Base-by-base conservation (phyloP, 2,797 vertebrate species). In the Eospalax fontanierii region DNA sequence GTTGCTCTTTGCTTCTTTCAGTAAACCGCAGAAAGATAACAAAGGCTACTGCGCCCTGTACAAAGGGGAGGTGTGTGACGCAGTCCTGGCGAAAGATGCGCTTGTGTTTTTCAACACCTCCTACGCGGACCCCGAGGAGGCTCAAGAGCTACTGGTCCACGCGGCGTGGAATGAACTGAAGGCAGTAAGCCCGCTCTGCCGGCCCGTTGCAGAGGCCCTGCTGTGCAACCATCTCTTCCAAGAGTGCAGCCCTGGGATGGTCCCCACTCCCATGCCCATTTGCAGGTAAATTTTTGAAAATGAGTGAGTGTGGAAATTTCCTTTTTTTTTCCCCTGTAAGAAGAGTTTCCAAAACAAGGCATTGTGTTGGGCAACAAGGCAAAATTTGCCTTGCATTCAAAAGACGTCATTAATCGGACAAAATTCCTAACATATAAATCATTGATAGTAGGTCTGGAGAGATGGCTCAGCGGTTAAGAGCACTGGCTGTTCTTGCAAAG, bases 51-150 rank as follows among this genome's bases (percentile, higher is more conserved):
- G 99, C 97, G 99, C 99, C 81, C 99, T 98, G 0, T 99, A 99
- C 97, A 98, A 98, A 90, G 99, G 99, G 76, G 99, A 99, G 21
- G 98, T 99, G 88, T 99, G 99, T 84, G 98, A 98, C 57, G 75
- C 95, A 12, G 87, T 99, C 38, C 98, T 99, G 96, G 98, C 46
- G 1, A 99, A 98, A 19, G 98, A 99, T 19, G 97, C 98, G 14
- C 98, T 99, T 96, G 99, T 99, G 95, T 99, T 99, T 98, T 99
- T 99, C 97, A 99, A 99, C 98, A 98, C 99, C 88, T 99, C 99
- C 76, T 98, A 99, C 61, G 96, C 97, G 35, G 99, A 99, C 93
- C 99, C 99, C 0, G 99, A 99, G 98, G 99, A 99, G 95, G 98
- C 98, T 71, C 99, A 99, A 97, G 99, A 99, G 97, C 98, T 99